Evolutionary conservation across 1,140 invertebrate species (phyloP), one percentile per base, ranked within the genome.

Genomic region (Ips typographus): DNA sequence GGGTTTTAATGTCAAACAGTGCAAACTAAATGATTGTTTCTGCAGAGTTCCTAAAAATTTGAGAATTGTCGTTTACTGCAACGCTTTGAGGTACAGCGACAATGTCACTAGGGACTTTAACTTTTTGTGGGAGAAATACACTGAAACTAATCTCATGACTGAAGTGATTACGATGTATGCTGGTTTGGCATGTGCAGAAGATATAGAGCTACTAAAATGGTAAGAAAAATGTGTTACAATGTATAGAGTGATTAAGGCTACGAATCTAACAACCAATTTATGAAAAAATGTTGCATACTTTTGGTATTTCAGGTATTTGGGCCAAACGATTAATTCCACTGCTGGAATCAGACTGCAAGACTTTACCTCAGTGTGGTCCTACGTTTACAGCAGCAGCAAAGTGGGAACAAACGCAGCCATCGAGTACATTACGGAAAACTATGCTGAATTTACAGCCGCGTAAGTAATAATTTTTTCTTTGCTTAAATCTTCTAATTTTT

Each of bases 51-150:
- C 82, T 43, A 79, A 83, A 40, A 87, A 88, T 70, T 80, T 86
- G 72, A 82, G 84, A 40, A 81, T 82, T 38, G 83, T 83, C 67
- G 85, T 88, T 6, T 88, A 87, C 75, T 88, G 86, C 73, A 79
- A 77, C 55, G 84, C 81, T 41, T 74, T 88, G 3, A 77, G 82
- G 40, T 75, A 83, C 37, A 47, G 77, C 76, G n/a, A 72, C 61
- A 44, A 68, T 36, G 49, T 38, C 2, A 37, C 65, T 5, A 59
- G 51, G 0, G 82, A 87, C 57, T 87, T 83, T 71, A 72, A 84
- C 8, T 79, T 73, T 39, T 78, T 88, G 61, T 87, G 83, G 79
- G 71, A 80, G 1, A 79, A 82, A 58, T 86, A 83, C 73, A 71
- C 78, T n/a, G 68, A 68, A 3, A 80, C 83, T 72, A 81, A 82